These are phyloP conservation scores for Chrysaora quinquecirrha DNA, from an alignment of 30 jellyfish, hydroid and myxozoan species.

Conservation along the genomic window DNA sequence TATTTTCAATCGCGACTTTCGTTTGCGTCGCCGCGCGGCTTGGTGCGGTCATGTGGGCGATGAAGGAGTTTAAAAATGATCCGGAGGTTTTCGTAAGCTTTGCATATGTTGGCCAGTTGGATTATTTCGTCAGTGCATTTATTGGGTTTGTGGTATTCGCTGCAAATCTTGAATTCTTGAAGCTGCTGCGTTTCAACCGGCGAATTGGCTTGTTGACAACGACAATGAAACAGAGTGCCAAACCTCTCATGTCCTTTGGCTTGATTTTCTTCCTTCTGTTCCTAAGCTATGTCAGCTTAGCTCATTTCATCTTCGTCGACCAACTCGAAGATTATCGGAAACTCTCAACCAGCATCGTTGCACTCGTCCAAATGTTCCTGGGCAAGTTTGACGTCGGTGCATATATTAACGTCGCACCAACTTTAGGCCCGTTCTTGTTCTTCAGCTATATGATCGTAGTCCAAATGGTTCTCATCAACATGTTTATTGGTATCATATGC, in stretches of 20 bases:
- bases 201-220: slow-evolving; percentile 80
- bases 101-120: slow-evolving; percentile 85
- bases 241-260: slow-evolving; percentile 88
- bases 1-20: slow-evolving; percentile 80
- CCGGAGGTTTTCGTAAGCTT: slow-evolving; percentile 96
- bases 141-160: slow-evolving; percentile 92
- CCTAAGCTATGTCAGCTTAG: slow-evolving; percentile 87
- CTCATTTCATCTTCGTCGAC: slow-evolving; percentile 67
- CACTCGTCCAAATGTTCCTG: slow-evolving; percentile 85
- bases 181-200: slow-evolving; percentile 86
- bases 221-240: slow-evolving; percentile 77
- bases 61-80: slow-evolving; percentile 70
- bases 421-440: slow-evolving; percentile 88
- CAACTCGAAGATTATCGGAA: slow-evolving; percentile 76
- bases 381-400: slow-evolving; percentile 84
- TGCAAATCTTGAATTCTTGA: slow-evolving; percentile 87
- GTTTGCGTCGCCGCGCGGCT: slow-evolving; percentile 82
- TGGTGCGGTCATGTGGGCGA: slow-evolving; percentile 92
- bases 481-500: slow-evolving; percentile 94
- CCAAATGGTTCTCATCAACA: slow-evolving; percentile 87
- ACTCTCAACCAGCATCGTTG: slow-evolving; percentile 63
- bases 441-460: slow-evolving; percentile 84
- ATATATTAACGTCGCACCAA: slow-evolving; percentile 67
- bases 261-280: slow-evolving; percentile 70
- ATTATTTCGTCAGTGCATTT: slow-evolving; percentile 80